A percentile compares a stretch with the other conserved stretches of the same genome.
phyloP scores from a whole-genome alignment of 2,888 invertebrate genomes.

The Drosophila antonietae region DNA sequence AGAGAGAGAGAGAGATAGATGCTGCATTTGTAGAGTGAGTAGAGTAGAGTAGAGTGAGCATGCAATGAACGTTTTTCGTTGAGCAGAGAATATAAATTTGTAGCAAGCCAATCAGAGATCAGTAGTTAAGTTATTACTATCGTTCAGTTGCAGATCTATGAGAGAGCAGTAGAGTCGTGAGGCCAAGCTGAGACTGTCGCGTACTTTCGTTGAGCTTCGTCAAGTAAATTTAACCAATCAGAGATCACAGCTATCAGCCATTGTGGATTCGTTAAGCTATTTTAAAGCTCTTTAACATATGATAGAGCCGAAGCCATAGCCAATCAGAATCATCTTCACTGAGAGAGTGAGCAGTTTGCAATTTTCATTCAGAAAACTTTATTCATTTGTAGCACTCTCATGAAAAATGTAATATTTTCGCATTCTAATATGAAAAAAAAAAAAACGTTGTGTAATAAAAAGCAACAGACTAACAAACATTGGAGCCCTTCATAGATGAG shows the following conservation, averaged over 20 bases:
- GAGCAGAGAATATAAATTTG: not conserved
- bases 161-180: not conserved
- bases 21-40: not conserved
- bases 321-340: not conserved
- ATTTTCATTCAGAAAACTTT: not conserved
- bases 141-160: conserved; percentile 4
- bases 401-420: not conserved
- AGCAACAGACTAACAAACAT: not conserved
- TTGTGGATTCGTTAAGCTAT: not conserved
- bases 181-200: not conserved
- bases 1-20: not conserved
- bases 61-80: not conserved
- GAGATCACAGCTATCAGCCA: not conserved
- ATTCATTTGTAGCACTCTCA: conserved; percentile 1
- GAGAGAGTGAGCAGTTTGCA: not conserved
- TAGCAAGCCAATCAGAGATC: not conserved
- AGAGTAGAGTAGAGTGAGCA: not conserved
- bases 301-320: not conserved
- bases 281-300: not conserved
- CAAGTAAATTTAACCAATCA: not conserved
- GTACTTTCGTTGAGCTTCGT: not conserved
- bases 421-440: conserved; percentile 9
- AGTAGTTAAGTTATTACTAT: not conserved
- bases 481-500: conserved; percentile 1
- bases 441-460: conserved; percentile 15